These are phyloP conservation scores for Aradus depressus DNA, from an alignment of 2,888 invertebrate genomes.

Conservation along the genomic window DNA sequence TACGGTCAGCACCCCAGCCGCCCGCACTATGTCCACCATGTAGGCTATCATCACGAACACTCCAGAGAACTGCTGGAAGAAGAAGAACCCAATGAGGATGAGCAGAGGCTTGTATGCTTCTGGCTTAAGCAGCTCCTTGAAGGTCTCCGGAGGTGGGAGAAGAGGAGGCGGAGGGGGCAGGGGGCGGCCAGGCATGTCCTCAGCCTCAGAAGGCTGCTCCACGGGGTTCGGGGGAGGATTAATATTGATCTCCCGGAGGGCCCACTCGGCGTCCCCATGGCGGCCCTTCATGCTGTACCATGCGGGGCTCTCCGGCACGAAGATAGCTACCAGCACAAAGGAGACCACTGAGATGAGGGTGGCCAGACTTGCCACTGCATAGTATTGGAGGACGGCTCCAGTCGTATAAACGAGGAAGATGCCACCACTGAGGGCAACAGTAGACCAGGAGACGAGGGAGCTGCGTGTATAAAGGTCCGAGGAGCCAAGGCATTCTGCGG, in stretches of 20 bases:
- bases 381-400: constrained; percentile 40
- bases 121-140: constrained; percentile 26
- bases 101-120: constrained; percentile 41
- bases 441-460: constrained; percentile 45
- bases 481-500: constrained; percentile 38
- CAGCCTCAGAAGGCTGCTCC: constrained; percentile 23
- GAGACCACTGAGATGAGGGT: constrained; percentile 39
- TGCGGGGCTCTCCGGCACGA: constrained; percentile 45
- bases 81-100: constrained; percentile 42
- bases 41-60: constrained; percentile 47
- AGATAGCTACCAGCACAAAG: constrained; percentile 36
- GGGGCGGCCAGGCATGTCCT: constrained; percentile 2
- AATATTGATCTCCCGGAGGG: constrained; percentile 28
- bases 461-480: constrained; percentile 35
- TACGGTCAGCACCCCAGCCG: constrained; percentile 32
- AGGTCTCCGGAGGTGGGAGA: constrained; percentile 29
- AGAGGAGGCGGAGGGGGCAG: constrained; percentile 23
- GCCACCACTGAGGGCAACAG: constrained; percentile 42
- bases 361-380: constrained; percentile 30
- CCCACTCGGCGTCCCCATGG: constrained; percentile 39
- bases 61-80: constrained; percentile 49
- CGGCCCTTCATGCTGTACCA: constrained; percentile 42
- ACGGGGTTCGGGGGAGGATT: constrained; percentile 25
- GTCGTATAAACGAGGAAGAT: constrained; percentile 44
- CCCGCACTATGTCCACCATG: constrained; percentile 41